These are phyloP conservation scores for Sinocyclocheilus anophthalmus DNA, from an alignment of 2,113 vertebrate genomes.

Conservation along the genomic window DNA sequence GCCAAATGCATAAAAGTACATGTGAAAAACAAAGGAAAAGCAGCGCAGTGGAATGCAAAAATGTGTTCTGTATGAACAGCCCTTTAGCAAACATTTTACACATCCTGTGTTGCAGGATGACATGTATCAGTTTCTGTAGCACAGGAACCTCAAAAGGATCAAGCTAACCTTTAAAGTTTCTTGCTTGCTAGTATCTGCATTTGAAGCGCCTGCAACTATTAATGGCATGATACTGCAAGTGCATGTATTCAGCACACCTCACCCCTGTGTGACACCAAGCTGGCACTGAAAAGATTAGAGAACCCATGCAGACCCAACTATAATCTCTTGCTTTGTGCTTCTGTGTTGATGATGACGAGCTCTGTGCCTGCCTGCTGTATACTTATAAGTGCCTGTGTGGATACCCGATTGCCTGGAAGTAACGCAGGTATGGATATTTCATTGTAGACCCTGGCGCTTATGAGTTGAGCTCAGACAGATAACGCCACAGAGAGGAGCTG, in stretches of 20 bases:
- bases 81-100: not conserved
- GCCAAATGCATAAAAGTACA: too few relatives aligned
- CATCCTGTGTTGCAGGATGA: not conserved
- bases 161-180: not conserved
- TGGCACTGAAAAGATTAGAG: slow-evolving; percentile 40
- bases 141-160: not conserved
- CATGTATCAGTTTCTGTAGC: not conserved
- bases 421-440: slow-evolving; percentile 50
- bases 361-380: slow-evolving; percentile 30
- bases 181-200: not conserved
- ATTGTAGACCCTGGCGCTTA: slow-evolving; percentile 28
- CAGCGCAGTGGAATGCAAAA: too few relatives aligned
- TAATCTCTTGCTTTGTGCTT: slow-evolving; percentile 49
- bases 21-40: too few relatives aligned
- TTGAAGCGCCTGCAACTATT: not conserved
- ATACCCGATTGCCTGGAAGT: slow-evolving; percentile 40
- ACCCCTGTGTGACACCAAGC: slow-evolving; percentile 23
- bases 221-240: not conserved
- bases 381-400: slow-evolving; percentile 45
- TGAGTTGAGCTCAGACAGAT: slow-evolving; percentile 45
- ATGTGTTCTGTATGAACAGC: too few relatives aligned
- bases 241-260: slow-evolving; percentile 23
- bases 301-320: slow-evolving; percentile 22
- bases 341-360: slow-evolving; percentile 18
- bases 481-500: slow-evolving; percentile 7